Base-by-base conservation (phyloP, 1,140 invertebrate genomes). In the Paraescarpia echinospica region DNA sequence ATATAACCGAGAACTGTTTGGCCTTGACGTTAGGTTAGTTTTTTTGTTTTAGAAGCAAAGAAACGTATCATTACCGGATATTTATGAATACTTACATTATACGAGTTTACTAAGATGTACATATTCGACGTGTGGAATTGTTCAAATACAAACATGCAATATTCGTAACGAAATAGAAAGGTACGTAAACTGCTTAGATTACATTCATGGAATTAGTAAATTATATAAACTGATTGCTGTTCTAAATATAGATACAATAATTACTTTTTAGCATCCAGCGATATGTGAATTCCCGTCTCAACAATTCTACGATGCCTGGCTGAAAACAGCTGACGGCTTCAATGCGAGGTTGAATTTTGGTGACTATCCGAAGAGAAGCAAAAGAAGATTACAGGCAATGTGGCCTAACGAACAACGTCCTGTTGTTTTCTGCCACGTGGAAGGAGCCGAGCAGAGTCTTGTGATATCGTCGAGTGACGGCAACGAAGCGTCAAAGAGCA, bases 271-370 rank as follows among this genome's bases (percentile, higher is more conserved):
- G 95, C 92, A 95, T 93, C 94, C 94, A 92, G 48, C 92, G 33
- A 94, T 95, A 59, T 95, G 94, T 90, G 89, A 93, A 41, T 95
- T 95, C 92, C 95, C 95, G 14, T 95, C 95, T 12, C 88, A 91
- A 31, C 91, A 94, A 33, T 95, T 95, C 93, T 95, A 95, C 91
- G 93, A 94, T 1, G 91, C 77, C 12, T n/a, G 59, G 22, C 48
- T 93, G 4, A 77, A 77, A 77, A 77, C 59, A 77, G 59, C 59
- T 31, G 59, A 77, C 14, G 59, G 2, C 59, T 77, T 77, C 59
- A 77, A 77, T 77, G 4, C 59, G 59, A 77, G 59, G 59, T 77
- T 31, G 59, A 77, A 77, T 18, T 77, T 77, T 77, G 59, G 22
- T 27, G 59, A 77, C 59, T 77, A 77, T 18, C 12, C 59, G 27